These are phyloP conservation scores for Phalanger gymnotis DNA, from an alignment of 2,797 vertebrate species.

Conservation along the genomic window DNA sequence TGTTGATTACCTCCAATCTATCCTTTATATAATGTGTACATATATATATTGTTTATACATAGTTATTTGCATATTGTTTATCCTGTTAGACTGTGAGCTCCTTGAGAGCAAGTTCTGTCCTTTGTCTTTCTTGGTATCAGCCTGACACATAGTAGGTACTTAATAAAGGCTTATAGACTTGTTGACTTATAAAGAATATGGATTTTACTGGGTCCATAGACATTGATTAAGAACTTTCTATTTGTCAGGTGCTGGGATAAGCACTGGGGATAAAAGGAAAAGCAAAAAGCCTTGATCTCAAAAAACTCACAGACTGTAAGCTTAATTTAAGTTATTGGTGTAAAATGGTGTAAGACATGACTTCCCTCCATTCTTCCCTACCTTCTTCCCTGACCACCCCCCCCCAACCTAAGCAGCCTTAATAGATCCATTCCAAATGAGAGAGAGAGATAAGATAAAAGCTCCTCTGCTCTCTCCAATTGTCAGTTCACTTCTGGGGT, in stretches of 20 bases:
- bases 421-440: too few species aligned
- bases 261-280: not conserved
- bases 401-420: not conserved
- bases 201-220: not conserved
- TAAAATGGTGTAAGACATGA: not conserved
- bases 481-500: not conserved
- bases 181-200: not conserved
- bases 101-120: not conserved
- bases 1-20: not conserved
- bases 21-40: too few species aligned
- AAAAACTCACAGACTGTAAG: not conserved
- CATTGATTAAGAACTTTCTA: not conserved
- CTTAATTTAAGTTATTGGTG: not conserved
- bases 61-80: not conserved
- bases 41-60: not conserved
- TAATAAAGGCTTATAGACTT: not conserved
- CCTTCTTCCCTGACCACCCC: not conserved
- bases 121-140: not conserved
- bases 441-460: too few species aligned
- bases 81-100: not conserved
- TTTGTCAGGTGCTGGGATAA: not conserved
- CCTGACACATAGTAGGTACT: not conserved
- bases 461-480: too few species aligned
- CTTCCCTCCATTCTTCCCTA: not conserved
- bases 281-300: not conserved